A percentile compares a stretch with the other conserved stretches of the same genome.
Conservation (phyloP, 2,888 invertebrate species). For the Prosapia bicincta region DNA sequence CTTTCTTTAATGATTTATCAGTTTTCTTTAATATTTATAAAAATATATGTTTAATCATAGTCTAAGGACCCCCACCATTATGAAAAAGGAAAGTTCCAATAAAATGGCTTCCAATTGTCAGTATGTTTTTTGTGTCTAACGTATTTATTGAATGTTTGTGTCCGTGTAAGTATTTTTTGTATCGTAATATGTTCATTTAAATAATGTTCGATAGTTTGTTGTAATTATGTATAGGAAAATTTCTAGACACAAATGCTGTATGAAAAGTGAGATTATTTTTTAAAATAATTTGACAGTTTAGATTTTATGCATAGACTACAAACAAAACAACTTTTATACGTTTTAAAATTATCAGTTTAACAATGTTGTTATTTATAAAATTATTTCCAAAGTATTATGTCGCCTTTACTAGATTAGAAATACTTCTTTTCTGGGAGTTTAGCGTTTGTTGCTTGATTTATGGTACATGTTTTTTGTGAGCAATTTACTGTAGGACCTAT, state of each 20-base stretch:
- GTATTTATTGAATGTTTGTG: not conserved
- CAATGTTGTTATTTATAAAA: too few species aligned
- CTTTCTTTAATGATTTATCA: not conserved
- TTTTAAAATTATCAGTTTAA: too few species aligned
- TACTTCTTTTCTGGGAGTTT: too few species aligned
- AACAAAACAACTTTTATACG: not conserved
- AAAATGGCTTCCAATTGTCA: conserved; percentile 2
- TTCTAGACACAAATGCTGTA: not conserved
- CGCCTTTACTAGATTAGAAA: too few species aligned
- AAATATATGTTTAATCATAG: not conserved
- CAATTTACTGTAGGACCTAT: too few species aligned
- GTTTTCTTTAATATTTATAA: not conserved
- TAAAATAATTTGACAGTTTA: conserved; percentile 2
- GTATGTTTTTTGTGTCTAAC: not conserved
- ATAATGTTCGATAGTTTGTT: too few species aligned
- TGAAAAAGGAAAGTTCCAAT: not conserved
- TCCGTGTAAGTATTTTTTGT: not conserved
- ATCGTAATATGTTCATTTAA: not conserved
- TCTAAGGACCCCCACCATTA: not conserved
- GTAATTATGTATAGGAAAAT: too few species aligned
- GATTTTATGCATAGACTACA: not conserved
- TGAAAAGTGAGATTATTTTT: too few species aligned
- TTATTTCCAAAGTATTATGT: too few species aligned
- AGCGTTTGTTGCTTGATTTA: too few species aligned
- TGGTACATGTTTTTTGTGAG: too few species aligned